Base-by-base conservation (phyloP, 2,888 invertebrate genomes). In the Tetheella fluctuosa region DNA sequence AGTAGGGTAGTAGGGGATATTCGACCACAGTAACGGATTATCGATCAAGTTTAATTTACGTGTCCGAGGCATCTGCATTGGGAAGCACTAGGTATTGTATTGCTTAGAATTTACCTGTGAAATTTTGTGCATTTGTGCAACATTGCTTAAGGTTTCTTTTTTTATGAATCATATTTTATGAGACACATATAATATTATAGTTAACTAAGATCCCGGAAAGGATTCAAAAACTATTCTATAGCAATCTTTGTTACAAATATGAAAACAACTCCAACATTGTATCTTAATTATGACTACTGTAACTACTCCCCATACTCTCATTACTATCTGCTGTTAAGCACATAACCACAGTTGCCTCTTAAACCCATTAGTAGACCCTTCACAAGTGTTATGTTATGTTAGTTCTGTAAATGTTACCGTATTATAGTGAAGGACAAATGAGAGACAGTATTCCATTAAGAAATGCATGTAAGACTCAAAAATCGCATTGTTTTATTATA, bases 11-110 rank as follows among this genome's bases (percentile, higher is more conserved):
- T n/a, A n/a, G n/a, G n/a, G n/a, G n/a, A n/a, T 20, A 57, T 52
- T 59, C 57, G 64, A 58, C 30, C 48, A 53, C 54, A 58, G 57
- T 42, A 61, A 59, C 59, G 58, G 39, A 65, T 70, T 68, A 70
- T 67, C 56, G 62, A 56, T 61, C 64, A 57, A 37, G 53, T 57
- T 59, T 69, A 69, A 72, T 70, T 64, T 59, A 66, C 58, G 61
- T 56, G 62, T 55, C 59, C 34, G 59, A 56, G 56, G 58, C 63
- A 64, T 59, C 59, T 58, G 57, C 48, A 48, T 48, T 20, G 6
- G 48, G 17, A n/a, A n/a, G 42, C 42, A 42, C n/a, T 15, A 42
- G 42, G 42, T 42, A 42, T 17, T 42, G n/a, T n/a, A 42, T 42
- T 2, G n/a, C 1, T 17, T 17, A 17, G 42, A 5, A 5, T 42